Conservation (phyloP, 1,140 invertebrate species). For the Trachymyrmex septentrionalis region DNA sequence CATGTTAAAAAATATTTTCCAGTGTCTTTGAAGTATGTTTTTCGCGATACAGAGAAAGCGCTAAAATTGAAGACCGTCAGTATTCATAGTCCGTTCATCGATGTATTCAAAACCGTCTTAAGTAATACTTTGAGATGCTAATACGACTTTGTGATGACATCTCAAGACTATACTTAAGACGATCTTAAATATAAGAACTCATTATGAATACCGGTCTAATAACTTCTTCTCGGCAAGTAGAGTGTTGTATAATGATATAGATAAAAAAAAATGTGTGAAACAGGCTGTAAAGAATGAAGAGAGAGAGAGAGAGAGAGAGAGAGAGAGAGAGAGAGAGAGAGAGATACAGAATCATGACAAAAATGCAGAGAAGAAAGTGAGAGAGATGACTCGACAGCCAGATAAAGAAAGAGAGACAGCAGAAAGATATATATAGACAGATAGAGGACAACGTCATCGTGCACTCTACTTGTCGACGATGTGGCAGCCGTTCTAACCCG, state of each 20-base stretch:
- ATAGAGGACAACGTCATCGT: conserved; percentile 70
- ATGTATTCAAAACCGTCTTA: no score
- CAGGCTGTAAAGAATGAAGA: conserved; percentile 21
- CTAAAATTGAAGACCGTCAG: no score
- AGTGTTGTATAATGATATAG: neutral
- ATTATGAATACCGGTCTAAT: neutral
- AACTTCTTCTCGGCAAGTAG: conserved; percentile 10
- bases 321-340: conserved; percentile 23
- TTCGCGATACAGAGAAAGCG: no score
- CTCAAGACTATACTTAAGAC: no score
- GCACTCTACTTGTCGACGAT: conserved; percentile 74
- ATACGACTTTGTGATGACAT: no score
- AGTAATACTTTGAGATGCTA: no score
- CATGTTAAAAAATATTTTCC: conserved; percentile 5
- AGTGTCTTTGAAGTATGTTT: no score
- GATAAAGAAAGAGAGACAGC: conserved; percentile 32
- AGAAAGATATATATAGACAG: conserved; percentile 41
- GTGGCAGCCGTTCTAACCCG: conserved; percentile 82
- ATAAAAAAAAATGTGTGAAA: neutral
- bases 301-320: conserved; percentile 6
- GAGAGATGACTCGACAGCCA: neutral
- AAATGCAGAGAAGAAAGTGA: conserved; percentile 23
- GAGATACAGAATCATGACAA: neutral
- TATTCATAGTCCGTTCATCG: no score
- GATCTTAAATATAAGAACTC: no score